Percentiles rank a stretch among this genome's conserved stretches.
Conservation (phyloP, 2,113 vertebrate genomes). For the Gorilla gorilla region DNA sequence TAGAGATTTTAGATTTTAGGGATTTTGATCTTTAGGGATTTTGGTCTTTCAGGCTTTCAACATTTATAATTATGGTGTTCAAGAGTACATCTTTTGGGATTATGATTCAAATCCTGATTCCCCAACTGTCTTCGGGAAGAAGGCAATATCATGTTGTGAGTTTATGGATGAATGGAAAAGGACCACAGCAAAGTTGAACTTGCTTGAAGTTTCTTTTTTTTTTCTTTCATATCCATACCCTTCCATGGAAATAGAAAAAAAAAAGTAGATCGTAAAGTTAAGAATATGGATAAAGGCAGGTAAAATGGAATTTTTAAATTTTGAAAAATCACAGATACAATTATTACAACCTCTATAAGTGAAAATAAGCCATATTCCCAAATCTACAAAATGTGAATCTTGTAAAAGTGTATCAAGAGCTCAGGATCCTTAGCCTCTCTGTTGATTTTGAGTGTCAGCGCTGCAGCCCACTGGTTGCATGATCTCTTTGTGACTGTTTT, state of each 20-base stretch:
- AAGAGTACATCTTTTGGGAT: not conserved
- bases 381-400: not conserved
- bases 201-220: not conserved
- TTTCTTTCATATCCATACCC: not conserved
- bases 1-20: not conserved
- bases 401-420: not conserved
- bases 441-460: not conserved
- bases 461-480: not conserved
- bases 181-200: not conserved
- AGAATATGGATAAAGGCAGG: not conserved
- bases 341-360: not conserved
- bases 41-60: not conserved
- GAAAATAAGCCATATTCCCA: not conserved
- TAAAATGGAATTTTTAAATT: not conserved
- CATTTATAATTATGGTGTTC: not conserved
- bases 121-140: not conserved
- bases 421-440: not conserved
- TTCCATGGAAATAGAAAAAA: not conserved
- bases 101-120: not conserved
- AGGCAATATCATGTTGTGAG: not conserved
- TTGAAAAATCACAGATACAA: not conserved
- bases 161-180: not conserved
- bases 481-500: not conserved
- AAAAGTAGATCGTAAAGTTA: not conserved
- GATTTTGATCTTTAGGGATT: not conserved